A percentile compares a stretch with the other conserved stretches of the same genome.
Evolutionary conservation across 2,113 vertebrate species (phyloP).

Genomic region (Pithys albifrons): DNA sequence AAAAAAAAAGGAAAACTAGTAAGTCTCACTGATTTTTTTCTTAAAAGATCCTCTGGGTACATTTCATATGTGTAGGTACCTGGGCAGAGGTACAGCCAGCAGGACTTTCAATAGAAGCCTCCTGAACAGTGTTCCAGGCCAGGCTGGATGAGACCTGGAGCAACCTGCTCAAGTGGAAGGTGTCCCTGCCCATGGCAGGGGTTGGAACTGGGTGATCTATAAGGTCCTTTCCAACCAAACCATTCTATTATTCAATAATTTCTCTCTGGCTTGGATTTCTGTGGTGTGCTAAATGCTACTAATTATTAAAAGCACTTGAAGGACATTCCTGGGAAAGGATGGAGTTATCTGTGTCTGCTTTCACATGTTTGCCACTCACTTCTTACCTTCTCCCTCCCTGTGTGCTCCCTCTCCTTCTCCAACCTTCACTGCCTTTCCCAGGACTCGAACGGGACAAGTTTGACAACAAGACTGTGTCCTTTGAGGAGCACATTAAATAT

Average conservation of each 20-base stretch:
- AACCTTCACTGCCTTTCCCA: conserved; percentile 45
- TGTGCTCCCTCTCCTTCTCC: background rate
- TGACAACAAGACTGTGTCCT: conserved; percentile 98
- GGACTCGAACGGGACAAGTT: conserved; percentile 97
- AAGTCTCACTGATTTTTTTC: background rate
- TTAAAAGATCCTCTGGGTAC: background rate
- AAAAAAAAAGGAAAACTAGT: background rate
- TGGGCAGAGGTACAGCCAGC: background rate
- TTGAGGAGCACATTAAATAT: conserved; percentile 93
- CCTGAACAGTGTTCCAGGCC: background rate
- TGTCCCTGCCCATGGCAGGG: background rate
- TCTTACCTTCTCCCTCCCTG: background rate
- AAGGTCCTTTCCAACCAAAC: background rate
- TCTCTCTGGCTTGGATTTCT: background rate
- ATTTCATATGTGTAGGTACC: background rate
- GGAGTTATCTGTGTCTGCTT: background rate
- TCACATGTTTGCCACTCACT: background rate
- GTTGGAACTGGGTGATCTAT: background rate
- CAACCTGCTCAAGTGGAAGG: rapidly evolving
- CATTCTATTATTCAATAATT: background rate
- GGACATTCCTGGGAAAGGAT: background rate
- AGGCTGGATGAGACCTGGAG: rapidly evolving
- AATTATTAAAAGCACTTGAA: background rate
- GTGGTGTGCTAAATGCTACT: background rate
- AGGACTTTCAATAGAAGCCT: background rate